Percentiles rank a stretch among this genome's conserved stretches.
Evolutionary conservation across 2,113 vertebrate genomes (phyloP).

Genomic region (Rhabdomys dilectus): DNA sequence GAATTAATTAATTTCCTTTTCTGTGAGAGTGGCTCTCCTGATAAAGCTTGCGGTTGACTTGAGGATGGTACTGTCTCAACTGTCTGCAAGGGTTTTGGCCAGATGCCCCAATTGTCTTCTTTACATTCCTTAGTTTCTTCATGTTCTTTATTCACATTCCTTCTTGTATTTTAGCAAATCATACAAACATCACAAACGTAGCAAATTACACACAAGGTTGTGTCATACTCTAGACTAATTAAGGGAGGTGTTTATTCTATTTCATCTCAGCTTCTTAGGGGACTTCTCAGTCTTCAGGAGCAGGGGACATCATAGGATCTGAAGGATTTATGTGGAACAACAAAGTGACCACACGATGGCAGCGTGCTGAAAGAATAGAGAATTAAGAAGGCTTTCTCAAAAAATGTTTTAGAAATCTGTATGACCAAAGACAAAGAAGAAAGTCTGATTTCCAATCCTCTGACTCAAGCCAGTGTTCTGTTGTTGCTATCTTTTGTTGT

Average conservation of each 20-base stretch:
- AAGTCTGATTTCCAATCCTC: background rate
- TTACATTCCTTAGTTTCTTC: background rate
- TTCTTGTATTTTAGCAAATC: conserved; percentile 5
- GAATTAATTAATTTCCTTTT: background rate
- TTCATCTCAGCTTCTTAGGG: background rate
- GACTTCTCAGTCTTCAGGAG: background rate
- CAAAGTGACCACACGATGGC: conserved; percentile 84
- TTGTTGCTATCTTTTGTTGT: background rate
- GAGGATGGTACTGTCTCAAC: background rate
- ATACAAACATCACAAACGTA: background rate
- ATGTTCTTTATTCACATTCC: background rate
- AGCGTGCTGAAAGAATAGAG: conserved; percentile 83
- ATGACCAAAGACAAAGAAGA: background rate
- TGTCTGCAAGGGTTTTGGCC: background rate
- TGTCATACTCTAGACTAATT: background rate
- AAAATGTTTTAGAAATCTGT: background rate
- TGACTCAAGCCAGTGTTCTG: background rate
- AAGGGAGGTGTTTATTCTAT: background rate
- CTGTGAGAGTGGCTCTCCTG: background rate
- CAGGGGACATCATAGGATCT: too few relatives aligned
- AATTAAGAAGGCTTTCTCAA: background rate
- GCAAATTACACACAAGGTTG: background rate
- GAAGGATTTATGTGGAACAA: conserved; percentile 57
- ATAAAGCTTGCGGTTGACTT: background rate
- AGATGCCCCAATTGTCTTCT: background rate